Percentiles rank a stretch among this genome's conserved stretches.
phyloP scores from a whole-genome alignment of 2,113 vertebrate species.

The Pardalotus punctatus region DNA sequence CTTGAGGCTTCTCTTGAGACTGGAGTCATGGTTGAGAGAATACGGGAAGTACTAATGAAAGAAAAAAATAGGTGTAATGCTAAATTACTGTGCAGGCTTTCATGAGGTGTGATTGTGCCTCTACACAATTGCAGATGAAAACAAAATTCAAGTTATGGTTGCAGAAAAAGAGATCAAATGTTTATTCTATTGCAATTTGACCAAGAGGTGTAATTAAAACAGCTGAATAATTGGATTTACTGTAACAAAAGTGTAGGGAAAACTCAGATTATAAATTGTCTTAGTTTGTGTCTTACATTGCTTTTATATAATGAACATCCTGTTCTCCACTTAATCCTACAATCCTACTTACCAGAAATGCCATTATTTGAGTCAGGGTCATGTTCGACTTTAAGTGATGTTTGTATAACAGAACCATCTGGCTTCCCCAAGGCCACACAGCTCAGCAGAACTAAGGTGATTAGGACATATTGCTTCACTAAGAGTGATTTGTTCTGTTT shows the following conservation, averaged over 20 bases:
- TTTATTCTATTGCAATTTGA: neutral
- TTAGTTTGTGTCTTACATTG: neutral
- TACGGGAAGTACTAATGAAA: neutral
- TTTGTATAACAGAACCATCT: conserved; percentile 23
- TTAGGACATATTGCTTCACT: neutral
- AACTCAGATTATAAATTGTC: neutral
- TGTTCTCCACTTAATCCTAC: neutral
- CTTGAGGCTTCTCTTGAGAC: neutral
- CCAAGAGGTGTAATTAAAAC: conserved; percentile 11
- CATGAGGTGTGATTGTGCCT: neutral
- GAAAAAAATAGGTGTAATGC: neutral
- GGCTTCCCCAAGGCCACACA: conserved; percentile 8
- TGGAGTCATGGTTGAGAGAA: neutral
- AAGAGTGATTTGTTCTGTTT: neutral
- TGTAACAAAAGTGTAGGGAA: neutral
- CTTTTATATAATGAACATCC: neutral
- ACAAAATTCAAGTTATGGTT: neutral
- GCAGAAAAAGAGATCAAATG: neutral
- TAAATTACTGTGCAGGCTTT: conserved; percentile 10
- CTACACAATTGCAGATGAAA: neutral
- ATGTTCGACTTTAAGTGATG: neutral
- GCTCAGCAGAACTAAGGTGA: neutral
- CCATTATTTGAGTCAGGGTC: neutral
- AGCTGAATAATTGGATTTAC: neutral
- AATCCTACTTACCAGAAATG: conserved; percentile 9